These are phyloP conservation scores for Lysandra bellargus DNA, from an alignment of 2,888 invertebrate genomes.

Conservation along the genomic window DNA sequence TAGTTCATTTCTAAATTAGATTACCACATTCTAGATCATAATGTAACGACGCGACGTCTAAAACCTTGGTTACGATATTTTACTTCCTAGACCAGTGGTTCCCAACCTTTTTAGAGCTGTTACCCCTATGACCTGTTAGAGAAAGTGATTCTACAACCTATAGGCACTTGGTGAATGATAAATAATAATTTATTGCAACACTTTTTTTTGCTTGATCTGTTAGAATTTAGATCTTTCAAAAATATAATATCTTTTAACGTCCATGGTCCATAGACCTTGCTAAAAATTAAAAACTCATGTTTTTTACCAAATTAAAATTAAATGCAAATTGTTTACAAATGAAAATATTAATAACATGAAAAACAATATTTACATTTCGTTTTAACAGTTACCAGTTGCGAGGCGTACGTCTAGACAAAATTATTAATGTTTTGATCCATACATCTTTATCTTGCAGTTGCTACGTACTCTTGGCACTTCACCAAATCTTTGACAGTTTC, in stretches of 20 bases:
- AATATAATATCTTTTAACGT: too few species aligned
- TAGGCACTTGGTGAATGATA: not conserved
- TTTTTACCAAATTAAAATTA: not conserved
- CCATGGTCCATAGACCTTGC: too few species aligned
- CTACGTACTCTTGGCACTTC: slow-evolving; percentile 52
- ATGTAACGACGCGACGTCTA: not conserved
- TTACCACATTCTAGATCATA: slow-evolving; percentile 14
- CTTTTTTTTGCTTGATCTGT: too few species aligned
- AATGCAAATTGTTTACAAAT: not conserved
- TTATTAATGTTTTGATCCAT: slow-evolving; percentile 33
- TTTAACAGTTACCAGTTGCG: not conserved
- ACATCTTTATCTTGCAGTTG: slow-evolving; percentile 37
- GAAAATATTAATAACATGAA: not conserved
- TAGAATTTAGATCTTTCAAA: too few species aligned
- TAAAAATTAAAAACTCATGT: too few species aligned
- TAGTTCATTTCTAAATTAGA: slow-evolving; percentile 20
- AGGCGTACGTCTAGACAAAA: slow-evolving; percentile 28
- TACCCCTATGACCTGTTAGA: too few species aligned
- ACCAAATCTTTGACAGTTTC: slow-evolving; percentile 56
- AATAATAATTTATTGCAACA: not conserved
- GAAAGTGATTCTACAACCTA: too few species aligned
- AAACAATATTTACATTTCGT: not conserved
- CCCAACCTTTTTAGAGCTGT: too few species aligned
- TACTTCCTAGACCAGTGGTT: slow-evolving; percentile 2
- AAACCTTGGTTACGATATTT: slow-evolving; percentile 17